phyloP scores from a whole-genome alignment of 1,140 invertebrate species.

The Pseudomyrmex dendroicus region DNA sequence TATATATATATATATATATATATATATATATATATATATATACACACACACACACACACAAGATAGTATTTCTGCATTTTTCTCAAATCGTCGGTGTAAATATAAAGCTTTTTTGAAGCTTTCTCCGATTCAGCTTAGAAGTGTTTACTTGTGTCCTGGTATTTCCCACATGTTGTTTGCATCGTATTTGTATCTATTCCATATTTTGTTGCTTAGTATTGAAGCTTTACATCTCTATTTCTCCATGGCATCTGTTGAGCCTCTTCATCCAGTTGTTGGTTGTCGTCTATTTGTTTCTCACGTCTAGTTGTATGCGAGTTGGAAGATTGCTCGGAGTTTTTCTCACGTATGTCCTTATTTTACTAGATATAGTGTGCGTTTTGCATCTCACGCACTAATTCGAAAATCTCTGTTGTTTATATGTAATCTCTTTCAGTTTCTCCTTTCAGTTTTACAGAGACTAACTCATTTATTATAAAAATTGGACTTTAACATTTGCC shows the following conservation, averaged over 20 bases:
- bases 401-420: conserved; percentile 22
- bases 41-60: background rate
- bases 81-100: conserved; percentile 51
- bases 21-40: no score
- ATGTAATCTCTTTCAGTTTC: background rate
- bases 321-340: conserved; percentile 7
- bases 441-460: conserved; percentile 30
- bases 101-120: background rate
- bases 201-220: conserved; percentile 32
- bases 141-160: conserved; percentile 76
- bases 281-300: no score
- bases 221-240: conserved; percentile 49
- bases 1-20: no score
- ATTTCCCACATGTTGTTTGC: conserved; percentile 79
- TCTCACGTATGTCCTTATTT: conserved; percentile 10
- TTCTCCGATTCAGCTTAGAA: conserved; percentile 33
- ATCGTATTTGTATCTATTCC: conserved; percentile 23
- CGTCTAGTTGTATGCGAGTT: conserved; percentile 13
- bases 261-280: conserved; percentile 49
- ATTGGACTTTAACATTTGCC: conserved; percentile 71
- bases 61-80: conserved; percentile 39
- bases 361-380: conserved; percentile 2
- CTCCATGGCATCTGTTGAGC: conserved; percentile 39
- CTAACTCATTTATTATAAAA: conserved; percentile 23
- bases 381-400: conserved; percentile 25